A percentile compares a stretch with the other conserved stretches of the same genome.
Conservation (phyloP, 2,113 vertebrate species). For the Ammodytes dubius region DNA sequence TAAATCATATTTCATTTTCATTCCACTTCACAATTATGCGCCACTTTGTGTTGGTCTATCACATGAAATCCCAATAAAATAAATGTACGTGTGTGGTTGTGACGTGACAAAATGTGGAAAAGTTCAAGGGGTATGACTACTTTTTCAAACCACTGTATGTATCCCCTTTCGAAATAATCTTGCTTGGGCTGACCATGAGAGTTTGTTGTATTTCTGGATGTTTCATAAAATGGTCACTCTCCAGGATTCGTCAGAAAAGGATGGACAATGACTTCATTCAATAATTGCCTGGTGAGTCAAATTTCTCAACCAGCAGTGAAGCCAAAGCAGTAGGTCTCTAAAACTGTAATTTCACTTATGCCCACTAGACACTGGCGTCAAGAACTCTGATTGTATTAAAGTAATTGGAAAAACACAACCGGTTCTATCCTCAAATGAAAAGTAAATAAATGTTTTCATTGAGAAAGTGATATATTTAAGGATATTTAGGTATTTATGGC, state of each 20-base stretch:
- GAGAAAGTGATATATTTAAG: too few species aligned
- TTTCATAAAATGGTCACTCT: neutral
- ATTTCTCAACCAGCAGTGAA: constrained; percentile 22
- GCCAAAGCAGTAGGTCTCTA: constrained; percentile 21
- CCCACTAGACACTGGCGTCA: neutral
- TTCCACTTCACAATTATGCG: too few species aligned
- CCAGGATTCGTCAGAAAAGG: neutral
- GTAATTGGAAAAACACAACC: neutral
- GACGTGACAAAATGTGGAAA: too few species aligned
- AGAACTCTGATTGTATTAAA: neutral
- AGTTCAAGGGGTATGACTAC: neutral
- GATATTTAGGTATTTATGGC: too few species aligned
- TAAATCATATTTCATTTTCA: too few species aligned
- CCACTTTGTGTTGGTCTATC: too few species aligned
- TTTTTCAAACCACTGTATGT: neutral
- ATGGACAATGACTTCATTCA: neutral
- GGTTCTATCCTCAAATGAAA: neutral
- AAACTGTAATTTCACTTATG: constrained; percentile 4
- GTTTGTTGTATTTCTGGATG: neutral
- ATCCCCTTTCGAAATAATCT: neutral
- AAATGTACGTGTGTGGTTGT: too few species aligned
- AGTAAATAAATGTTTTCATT: too few species aligned
- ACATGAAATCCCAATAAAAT: too few species aligned
- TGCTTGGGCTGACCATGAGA: neutral
- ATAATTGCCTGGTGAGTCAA: constrained; percentile 1